These are phyloP conservation scores for Atherix ibis DNA, from an alignment of 2,888 invertebrate genomes.

Conservation along the genomic window DNA sequence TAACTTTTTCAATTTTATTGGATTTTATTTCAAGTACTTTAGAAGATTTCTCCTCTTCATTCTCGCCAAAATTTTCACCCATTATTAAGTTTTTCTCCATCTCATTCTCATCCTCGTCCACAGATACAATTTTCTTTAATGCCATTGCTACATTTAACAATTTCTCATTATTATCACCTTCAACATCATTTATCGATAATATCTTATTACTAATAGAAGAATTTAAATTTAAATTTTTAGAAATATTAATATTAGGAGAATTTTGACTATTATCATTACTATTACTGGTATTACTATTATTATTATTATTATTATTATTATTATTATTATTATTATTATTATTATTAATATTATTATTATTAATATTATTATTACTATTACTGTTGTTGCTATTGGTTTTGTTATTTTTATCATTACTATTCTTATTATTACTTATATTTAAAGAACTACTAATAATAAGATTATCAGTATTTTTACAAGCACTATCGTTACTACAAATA, in stretches of 20 bases:
- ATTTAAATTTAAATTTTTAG: too few species aligned
- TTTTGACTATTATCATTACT: not conserved
- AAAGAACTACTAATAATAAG: constrained; percentile 3
- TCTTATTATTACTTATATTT: constrained; percentile 7
- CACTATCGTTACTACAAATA: constrained; percentile 5
- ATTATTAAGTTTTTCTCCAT: too few species aligned
- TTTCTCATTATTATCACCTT: too few species aligned
- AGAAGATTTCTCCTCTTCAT: too few species aligned
- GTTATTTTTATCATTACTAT: constrained; percentile 6
- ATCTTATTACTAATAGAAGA: too few species aligned
- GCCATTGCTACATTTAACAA: too few species aligned
- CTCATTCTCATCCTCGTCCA: too few species aligned
- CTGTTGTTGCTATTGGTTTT: not conserved
- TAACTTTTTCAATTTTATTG: too few species aligned
- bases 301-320: constrained; percentile 8
- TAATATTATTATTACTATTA: constrained; percentile 8
- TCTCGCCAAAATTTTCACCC: too few species aligned
- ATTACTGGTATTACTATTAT: not conserved
- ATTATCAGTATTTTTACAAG: constrained; percentile 6
- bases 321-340: constrained; percentile 13
- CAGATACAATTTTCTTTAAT: too few species aligned
- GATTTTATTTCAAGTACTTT: too few species aligned
- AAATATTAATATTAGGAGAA: not conserved
- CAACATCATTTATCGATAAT: too few species aligned
- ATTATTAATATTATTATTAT: constrained; percentile 17